phyloP scores from a whole-genome alignment of 2,888 invertebrate species.

The Tenthredo mesomela region DNA sequence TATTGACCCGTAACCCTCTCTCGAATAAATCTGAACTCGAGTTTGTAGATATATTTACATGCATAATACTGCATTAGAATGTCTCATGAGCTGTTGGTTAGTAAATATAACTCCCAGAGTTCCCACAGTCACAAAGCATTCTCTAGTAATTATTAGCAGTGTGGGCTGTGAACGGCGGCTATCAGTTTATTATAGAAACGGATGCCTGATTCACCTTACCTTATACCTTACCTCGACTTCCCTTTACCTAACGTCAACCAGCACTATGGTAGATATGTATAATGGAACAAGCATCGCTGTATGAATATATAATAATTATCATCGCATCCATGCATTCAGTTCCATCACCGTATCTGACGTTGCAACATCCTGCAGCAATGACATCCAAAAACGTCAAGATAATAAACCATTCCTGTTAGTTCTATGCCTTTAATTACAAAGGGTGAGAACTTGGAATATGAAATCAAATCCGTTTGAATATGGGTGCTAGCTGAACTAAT shows the following conservation, averaged over 20 bases:
- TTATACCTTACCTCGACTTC: neutral
- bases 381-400: conserved; percentile 6
- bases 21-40: neutral
- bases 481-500: conserved; percentile 8
- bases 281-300: neutral
- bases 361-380: conserved; percentile 15
- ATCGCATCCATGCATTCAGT: neutral
- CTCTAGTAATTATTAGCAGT: conserved; percentile 50
- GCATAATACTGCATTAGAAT: conserved; percentile 40
- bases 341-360: neutral
- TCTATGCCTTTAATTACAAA: conserved; percentile 16
- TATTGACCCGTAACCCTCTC: neutral
- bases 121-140: conserved; percentile 53
- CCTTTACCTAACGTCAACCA: conserved; percentile 11
- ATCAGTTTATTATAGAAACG: conserved; percentile 48
- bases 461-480: neutral
- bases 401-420: neutral
- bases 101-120: conserved; percentile 7
- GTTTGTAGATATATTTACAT: neutral
- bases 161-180: conserved; percentile 6
- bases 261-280: neutral
- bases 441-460: neutral
- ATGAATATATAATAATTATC: conserved; percentile 28
- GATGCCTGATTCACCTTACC: neutral
- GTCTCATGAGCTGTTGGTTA: conserved; percentile 25